phyloP scores from a whole-genome alignment of 2,797 vertebrate species.

The Fistularia tabacaria region DNA sequence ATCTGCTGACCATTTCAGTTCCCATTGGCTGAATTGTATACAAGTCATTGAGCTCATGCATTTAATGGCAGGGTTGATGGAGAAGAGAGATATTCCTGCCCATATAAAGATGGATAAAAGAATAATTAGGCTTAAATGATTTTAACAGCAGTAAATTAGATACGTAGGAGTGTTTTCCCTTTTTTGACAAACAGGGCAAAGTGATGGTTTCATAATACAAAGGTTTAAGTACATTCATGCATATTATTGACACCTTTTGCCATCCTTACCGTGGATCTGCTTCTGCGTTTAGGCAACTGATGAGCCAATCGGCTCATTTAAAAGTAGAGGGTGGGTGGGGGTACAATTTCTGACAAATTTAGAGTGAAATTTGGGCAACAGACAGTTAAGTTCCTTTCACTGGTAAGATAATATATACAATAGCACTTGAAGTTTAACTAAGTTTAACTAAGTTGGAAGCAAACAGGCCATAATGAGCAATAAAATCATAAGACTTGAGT shows the following conservation, averaged over 20 bases:
- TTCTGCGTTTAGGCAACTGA: slow-evolving; percentile 23
- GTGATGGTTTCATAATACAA: slow-evolving; percentile 19
- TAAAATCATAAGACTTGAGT: slow-evolving; percentile 16
- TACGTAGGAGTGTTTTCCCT: slow-evolving; percentile 6
- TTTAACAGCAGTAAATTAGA: slow-evolving; percentile 37
- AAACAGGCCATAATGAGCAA: slow-evolving; percentile 17
- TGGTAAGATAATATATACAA: slow-evolving; percentile 22
- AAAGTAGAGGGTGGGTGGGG: background rate
- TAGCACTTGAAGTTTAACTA: slow-evolving; percentile 4
- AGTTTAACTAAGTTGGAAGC: slow-evolving; percentile 18
- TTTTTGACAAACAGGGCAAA: slow-evolving; percentile 19
- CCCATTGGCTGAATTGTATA: slow-evolving; percentile 78
- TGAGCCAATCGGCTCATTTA: slow-evolving; percentile 13
- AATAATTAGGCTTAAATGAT: slow-evolving; percentile 30
- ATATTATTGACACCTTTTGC: slow-evolving; percentile 19
- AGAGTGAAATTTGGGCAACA: background rate
- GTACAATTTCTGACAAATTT: slow-evolving; percentile 1
- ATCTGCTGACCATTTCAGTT: slow-evolving; percentile 54
- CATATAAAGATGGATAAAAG: slow-evolving; percentile 6
- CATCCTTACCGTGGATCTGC: slow-evolving; percentile 1
- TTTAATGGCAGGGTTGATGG: slow-evolving; percentile 2
- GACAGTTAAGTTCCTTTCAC: slow-evolving; percentile 3
- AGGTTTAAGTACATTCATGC: slow-evolving; percentile 59
- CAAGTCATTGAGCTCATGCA: slow-evolving; percentile 72
- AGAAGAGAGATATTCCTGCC: slow-evolving; percentile 1